Base-by-base conservation (phyloP, 2,888 invertebrate species). In the Xylophagus ater region DNA sequence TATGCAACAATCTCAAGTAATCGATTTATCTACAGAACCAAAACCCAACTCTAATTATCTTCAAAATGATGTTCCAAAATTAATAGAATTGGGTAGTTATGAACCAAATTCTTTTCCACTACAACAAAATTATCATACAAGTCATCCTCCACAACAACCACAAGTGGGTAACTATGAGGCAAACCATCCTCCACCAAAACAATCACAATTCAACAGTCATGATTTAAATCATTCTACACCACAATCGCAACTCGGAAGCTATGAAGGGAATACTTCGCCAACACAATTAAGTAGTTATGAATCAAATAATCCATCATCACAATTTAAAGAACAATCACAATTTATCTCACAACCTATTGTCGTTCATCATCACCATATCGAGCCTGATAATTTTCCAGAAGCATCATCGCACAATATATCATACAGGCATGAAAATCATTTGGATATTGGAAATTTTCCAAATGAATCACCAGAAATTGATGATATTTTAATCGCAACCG, bases 1-100 rank as follows among this genome's bases (percentile, higher is more conserved):
- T 47, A 70, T 76, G 37, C 72, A 81, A 41, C 76, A 81, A 51
- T 57, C 63, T 3, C 59, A 57, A 37, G 46, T 60, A 8, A 56
- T 58, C 13, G 63, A 63, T 41, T 75, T 85, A 12, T 49, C 50
- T 7, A 44, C 45, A 21, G 41, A 45, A 14, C 7, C 40, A 33
- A 7, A 37, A 45, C 3, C 35, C 30, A 7, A 24, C 24, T 10
- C 19, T 40, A 29, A 45, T 36, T 4, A 45, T 31, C 4, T 18
- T 24, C 9, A 17, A 15, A 35, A 26, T 9, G 38, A 42, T 13
- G 5, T 23, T 18, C 43, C 40, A 8, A 34, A 33, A 19, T 17
- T 44, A 23, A 37, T 41, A 10, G 43, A 42, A 37, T 30, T 46
- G 4, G 42, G 43, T 2, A 40, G 36, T n/a, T 23, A 43, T 8